These are phyloP conservation scores for Temnopleurus reevesii DNA, from an alignment of 53 echinoderm and acorn worm species.

Conservation along the genomic window DNA sequence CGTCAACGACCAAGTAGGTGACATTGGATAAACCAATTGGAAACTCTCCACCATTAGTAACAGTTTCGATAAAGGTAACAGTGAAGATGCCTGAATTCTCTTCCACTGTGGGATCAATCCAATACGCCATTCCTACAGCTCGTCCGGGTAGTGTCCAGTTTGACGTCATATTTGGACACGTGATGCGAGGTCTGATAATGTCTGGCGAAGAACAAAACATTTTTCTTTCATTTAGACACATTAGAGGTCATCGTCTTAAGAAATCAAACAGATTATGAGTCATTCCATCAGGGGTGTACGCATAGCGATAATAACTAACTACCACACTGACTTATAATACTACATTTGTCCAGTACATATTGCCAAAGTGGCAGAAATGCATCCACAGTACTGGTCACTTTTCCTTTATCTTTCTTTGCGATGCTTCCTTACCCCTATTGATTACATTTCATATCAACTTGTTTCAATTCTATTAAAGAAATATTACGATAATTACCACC, in stretches of 20 bases:
- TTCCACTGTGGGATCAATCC: conserved; percentile 1
- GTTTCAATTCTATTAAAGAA: background rate
- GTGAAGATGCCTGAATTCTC: background rate
- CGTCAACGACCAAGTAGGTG: background rate
- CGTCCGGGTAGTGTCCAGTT: background rate
- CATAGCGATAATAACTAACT: too few relatives aligned
- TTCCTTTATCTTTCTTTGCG: too few relatives aligned
- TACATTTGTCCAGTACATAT: too few relatives aligned
- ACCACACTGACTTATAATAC: too few relatives aligned
- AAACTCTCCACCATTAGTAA: background rate
- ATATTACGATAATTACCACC: background rate
- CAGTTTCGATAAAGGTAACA: background rate
- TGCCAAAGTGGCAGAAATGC: too few relatives aligned
- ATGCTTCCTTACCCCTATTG: too few relatives aligned
- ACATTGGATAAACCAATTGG: background rate
- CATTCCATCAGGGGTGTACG: too few relatives aligned
- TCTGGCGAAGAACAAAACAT: background rate
- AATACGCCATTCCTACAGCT: background rate
- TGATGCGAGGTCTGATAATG: background rate
- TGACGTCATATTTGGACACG: background rate
- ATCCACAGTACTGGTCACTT: too few relatives aligned
- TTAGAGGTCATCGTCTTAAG: too few relatives aligned
- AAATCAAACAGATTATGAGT: too few relatives aligned
- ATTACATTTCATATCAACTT: conserved; percentile 9
- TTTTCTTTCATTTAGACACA: background rate